Conservation (phyloP, 2,113 vertebrate species). For the Petroica traversi region DNA sequence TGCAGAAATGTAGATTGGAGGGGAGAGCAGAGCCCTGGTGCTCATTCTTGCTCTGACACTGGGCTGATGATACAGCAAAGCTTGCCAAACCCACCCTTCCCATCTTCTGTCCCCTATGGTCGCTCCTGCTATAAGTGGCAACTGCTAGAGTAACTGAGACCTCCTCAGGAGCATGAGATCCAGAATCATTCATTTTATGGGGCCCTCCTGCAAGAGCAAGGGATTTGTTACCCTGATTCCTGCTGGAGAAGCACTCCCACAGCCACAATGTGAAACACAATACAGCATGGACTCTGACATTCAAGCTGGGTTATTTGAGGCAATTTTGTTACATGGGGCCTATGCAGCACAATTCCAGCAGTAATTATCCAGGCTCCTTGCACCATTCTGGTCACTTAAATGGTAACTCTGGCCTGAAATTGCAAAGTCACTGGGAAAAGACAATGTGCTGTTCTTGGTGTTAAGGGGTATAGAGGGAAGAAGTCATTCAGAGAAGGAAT, state of each 20-base stretch:
- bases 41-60: not conserved
- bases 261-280: slow-evolving; percentile 61
- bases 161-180: slow-evolving; percentile 60
- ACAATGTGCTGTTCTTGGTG: not conserved
- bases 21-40: not conserved
- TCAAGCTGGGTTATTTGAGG: slow-evolving; percentile 66
- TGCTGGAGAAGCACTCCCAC: slow-evolving; percentile 50
- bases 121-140: not conserved
- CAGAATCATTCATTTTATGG: slow-evolving; percentile 63
- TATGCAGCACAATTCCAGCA: slow-evolving; percentile 12
- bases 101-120: not conserved
- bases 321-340: not conserved
- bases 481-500: not conserved
- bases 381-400: not conserved
- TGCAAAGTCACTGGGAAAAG: not conserved
- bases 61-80: not conserved
- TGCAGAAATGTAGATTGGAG: not conserved
- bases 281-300: slow-evolving; percentile 46
- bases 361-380: slow-evolving; percentile 8
- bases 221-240: slow-evolving; percentile 61
- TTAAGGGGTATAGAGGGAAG: not conserved
- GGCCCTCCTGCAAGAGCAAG: slow-evolving; percentile 51
- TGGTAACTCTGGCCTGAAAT: slow-evolving; percentile 6
- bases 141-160: slow-evolving; percentile 40
- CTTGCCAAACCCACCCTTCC: slow-evolving; percentile 20